Conservation (phyloP, 1,140 invertebrate genomes). For the Zaprionus vittiger region DNA sequence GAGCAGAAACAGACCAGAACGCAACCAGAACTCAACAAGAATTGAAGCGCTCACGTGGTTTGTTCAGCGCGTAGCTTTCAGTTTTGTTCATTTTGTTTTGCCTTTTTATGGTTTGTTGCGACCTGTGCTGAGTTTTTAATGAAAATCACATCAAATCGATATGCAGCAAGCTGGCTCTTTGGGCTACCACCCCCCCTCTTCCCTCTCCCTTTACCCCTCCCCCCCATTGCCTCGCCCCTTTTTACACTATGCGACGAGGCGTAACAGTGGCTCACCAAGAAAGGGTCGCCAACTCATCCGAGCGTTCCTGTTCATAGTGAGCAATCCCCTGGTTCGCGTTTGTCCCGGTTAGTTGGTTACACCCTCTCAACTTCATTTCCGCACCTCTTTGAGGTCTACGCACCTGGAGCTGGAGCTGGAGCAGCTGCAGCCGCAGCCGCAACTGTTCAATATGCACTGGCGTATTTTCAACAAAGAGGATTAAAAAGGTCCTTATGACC, state of each 20-base stretch:
- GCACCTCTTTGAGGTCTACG: constrained; percentile 2
- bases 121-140: constrained; percentile 75
- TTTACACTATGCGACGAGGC: constrained; percentile 5
- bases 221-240: constrained; percentile 1
- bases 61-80: constrained; percentile 47
- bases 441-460: constrained; percentile 68
- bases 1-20: constrained; percentile 15
- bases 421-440: constrained; percentile 22
- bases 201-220: neutral
- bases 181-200: neutral
- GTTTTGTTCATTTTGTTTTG: constrained; percentile 19
- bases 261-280: neutral
- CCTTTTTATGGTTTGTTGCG: constrained; percentile 51
- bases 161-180: constrained; percentile 54
- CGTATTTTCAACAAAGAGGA: constrained; percentile 71
- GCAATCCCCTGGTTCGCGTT: neutral
- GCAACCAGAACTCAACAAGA: constrained; percentile 6
- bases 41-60: constrained; percentile 54
- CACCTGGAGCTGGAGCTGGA: constrained; percentile 29
- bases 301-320: neutral
- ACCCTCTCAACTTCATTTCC: neutral
- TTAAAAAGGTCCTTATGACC: constrained; percentile 71
- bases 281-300: constrained; percentile 1
- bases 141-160: constrained; percentile 80
- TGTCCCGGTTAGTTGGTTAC: constrained; percentile 6